Evolutionary conservation across 1,140 invertebrate species (phyloP).

Genomic region (Contarinia nasturtii): DNA sequence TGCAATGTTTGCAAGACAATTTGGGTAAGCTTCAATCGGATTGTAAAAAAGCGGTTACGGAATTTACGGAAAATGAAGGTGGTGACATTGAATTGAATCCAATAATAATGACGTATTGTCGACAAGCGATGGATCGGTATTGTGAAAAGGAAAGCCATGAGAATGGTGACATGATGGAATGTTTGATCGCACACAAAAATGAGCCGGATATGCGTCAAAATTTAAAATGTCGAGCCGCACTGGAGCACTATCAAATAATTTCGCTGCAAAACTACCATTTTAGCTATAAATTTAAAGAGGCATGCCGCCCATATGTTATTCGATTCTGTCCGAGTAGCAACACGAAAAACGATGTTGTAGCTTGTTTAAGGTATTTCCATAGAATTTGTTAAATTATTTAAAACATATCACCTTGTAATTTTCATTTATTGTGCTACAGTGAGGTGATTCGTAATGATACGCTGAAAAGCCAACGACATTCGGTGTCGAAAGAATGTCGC

Average conservation of each 20-base stretch:
- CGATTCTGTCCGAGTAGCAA: slow-evolving; percentile 57
- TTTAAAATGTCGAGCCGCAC: slow-evolving; percentile 73
- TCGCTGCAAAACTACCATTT: slow-evolving; percentile 89
- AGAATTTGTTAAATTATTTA: neutral
- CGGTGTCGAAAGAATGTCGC: slow-evolving; percentile 67
- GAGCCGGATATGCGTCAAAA: slow-evolving; percentile 51
- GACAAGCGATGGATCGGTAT: slow-evolving; percentile 59
- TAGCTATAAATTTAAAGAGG: slow-evolving; percentile 86
- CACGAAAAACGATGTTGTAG: slow-evolving; percentile 73
- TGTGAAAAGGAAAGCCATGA: slow-evolving; percentile 58
- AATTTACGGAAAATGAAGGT: slow-evolving; percentile 79
- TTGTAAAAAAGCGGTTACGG: slow-evolving; percentile 41
- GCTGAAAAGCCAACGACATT: slow-evolving; percentile 50
- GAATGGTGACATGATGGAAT: slow-evolving; percentile 77
- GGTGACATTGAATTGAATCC: slow-evolving; percentile 72
- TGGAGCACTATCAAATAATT: slow-evolving; percentile 87
- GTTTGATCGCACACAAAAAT: slow-evolving; percentile 84
- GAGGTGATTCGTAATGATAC: slow-evolving; percentile 79
- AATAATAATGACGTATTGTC: slow-evolving; percentile 64
- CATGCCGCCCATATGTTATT: slow-evolving; percentile 69
- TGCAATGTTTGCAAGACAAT: slow-evolving; percentile 83
- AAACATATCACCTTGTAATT: neutral
- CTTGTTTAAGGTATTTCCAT: slow-evolving; percentile 56
- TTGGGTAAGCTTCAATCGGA: slow-evolving; percentile 39
- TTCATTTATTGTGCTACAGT: slow-evolving; percentile 17